Conservation (phyloP, 2,797 vertebrate species). For the Sylvilagus floridanus region DNA sequence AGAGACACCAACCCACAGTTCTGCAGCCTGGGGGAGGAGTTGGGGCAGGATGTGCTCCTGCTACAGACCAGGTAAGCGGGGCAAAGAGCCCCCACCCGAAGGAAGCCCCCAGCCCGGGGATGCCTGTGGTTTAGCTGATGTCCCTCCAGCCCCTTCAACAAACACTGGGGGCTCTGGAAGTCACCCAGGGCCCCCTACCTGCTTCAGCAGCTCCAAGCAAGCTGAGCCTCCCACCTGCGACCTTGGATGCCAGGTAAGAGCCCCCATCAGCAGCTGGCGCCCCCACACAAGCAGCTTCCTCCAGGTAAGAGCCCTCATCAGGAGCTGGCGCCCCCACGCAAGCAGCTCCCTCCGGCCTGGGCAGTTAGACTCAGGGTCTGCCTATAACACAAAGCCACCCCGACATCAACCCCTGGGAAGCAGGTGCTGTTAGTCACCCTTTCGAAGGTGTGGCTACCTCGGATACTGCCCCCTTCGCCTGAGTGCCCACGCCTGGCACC, state of each 20-base stretch:
- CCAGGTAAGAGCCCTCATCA: too few relatives aligned
- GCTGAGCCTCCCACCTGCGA: not conserved
- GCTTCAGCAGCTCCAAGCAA: not conserved
- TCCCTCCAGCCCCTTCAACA: not conserved
- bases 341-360: not conserved
- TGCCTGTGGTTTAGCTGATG: not conserved
- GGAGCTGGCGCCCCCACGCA: too few relatives aligned
- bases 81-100: too few relatives aligned
- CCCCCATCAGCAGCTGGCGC: not conserved
- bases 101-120: not conserved
- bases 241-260: not conserved
- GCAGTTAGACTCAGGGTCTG: not conserved
- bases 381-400: not conserved
- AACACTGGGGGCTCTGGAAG: not conserved
- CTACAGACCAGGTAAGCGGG: not conserved
- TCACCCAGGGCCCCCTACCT: not conserved
- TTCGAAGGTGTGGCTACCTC: not conserved
- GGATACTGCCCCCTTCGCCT: accelerated
- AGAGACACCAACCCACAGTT: not conserved
- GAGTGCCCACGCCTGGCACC: not conserved
- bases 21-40: not conserved
- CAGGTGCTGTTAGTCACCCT: not conserved
- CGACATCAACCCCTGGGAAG: not conserved
- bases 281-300: not conserved
- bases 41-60: not conserved